Evolutionary conservation across 2,888 invertebrate species (phyloP).

Genomic region (Tanaodytes sp.): DNA sequence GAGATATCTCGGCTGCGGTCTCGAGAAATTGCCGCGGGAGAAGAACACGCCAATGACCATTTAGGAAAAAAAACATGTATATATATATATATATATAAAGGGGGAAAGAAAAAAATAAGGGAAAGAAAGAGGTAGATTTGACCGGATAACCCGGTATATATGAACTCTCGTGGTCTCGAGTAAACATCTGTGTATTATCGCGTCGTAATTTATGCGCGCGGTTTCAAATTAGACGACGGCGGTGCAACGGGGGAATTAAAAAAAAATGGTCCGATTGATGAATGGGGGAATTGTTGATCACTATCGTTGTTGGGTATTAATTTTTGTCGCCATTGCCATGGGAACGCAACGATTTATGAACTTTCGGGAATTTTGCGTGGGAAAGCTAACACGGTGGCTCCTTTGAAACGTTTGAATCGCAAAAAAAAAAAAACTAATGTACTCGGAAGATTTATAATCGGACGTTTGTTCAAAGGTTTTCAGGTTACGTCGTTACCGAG

Average conservation of each 20-base stretch:
- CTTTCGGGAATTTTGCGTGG: too few species aligned
- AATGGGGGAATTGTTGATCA: slow-evolving; percentile 12
- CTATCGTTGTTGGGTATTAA: slow-evolving; percentile 1
- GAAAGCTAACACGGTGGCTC: too few species aligned
- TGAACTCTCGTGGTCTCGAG: slow-evolving; percentile 21
- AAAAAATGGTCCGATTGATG: slow-evolving; percentile 19
- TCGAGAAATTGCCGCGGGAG: slow-evolving; percentile 24
- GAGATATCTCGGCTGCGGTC: slow-evolving; percentile 25
- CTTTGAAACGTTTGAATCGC: too few species aligned
- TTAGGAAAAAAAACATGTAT: background rate
- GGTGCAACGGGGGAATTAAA: background rate
- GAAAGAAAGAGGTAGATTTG: slow-evolving; percentile 20
- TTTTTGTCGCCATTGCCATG: slow-evolving; percentile 8
- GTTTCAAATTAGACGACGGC: slow-evolving; percentile 7
- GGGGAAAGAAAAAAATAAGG: slow-evolving; percentile 10
- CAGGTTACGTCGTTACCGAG: too few species aligned
- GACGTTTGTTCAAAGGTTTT: too few species aligned
- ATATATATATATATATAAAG: too few species aligned
- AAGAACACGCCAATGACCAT: slow-evolving; percentile 26
- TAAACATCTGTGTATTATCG: slow-evolving; percentile 21
- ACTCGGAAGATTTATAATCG: too few species aligned
- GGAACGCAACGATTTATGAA: too few species aligned
- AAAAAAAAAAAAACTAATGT: too few species aligned
- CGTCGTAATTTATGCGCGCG: slow-evolving; percentile 23
- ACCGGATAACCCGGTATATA: slow-evolving; percentile 27